Percentiles rank a stretch among this genome's conserved stretches.
Conservation (phyloP, 2,888 invertebrate species). For the Globia sparganii region DNA sequence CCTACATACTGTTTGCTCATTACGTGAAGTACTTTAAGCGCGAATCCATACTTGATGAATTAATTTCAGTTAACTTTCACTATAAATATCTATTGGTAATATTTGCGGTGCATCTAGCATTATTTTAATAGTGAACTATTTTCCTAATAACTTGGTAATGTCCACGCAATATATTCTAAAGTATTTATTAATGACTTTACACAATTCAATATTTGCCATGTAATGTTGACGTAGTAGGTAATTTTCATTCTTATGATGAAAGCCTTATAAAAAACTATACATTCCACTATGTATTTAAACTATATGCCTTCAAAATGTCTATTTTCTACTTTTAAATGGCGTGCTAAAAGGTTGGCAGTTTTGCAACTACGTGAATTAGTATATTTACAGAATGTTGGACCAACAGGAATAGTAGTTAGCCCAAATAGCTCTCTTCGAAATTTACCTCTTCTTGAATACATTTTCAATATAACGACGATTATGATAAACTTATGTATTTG, state of each 20-base stretch:
- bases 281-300: constrained; percentile 88
- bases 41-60: constrained; percentile 29
- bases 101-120: constrained; percentile 57
- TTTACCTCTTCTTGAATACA: constrained; percentile 63
- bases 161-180: constrained; percentile 63
- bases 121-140: constrained; percentile 64
- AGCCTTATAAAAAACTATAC: constrained; percentile 86
- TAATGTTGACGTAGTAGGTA: constrained; percentile 66
- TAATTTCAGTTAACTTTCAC: constrained; percentile 47
- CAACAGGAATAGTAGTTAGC: constrained; percentile 75
- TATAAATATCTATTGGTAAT: constrained; percentile 34
- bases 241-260: constrained; percentile 86
- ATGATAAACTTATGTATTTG: constrained; percentile 61
- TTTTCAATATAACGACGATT: constrained; percentile 53
- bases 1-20: constrained; percentile 65
- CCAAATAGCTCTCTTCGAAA: constrained; percentile 83
- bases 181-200: constrained; percentile 57
- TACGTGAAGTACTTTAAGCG: constrained; percentile 49
- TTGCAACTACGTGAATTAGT: constrained; percentile 70
- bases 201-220: constrained; percentile 65
- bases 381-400: constrained; percentile 83
- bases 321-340: constrained; percentile 78
- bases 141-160: constrained; percentile 52
- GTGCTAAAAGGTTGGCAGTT: constrained; percentile 69
- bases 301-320: constrained; percentile 83